phyloP scores from a whole-genome alignment of 2,888 invertebrate species.

The Tenthredo mesomela region DNA sequence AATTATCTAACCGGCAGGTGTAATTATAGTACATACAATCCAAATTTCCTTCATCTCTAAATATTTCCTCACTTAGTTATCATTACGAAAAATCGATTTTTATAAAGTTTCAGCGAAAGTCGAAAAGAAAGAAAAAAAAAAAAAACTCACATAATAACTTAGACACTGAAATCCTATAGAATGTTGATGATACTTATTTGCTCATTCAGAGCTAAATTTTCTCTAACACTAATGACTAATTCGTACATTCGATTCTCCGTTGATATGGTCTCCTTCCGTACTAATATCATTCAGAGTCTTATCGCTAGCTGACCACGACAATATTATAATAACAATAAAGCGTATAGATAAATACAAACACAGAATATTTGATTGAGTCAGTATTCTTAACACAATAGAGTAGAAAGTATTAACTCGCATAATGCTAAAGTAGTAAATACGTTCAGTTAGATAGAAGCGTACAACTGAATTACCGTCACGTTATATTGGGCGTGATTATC shows the following conservation, averaged over 20 bases:
- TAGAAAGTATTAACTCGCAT: constrained; percentile 18
- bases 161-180: too few species aligned
- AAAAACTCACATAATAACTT: background rate
- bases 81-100: background rate
- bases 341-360: background rate
- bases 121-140: background rate
- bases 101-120: background rate
- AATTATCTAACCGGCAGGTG: background rate
- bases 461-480: constrained; percentile 18
- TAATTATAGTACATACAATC: background rate
- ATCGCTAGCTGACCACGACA: background rate
- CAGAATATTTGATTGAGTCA: background rate
- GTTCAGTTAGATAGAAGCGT: background rate
- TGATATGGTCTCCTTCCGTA: background rate
- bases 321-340: background rate
- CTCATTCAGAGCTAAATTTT: background rate
- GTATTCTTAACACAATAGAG: background rate
- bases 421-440: constrained; percentile 6
- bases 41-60: background rate
- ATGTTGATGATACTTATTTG: background rate
- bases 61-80: background rate
- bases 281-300: background rate
- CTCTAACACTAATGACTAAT: background rate
- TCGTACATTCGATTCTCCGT: background rate
- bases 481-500: constrained; percentile 36